These are phyloP conservation scores for Ailuropoda melanoleuca DNA, from an alignment of 2,113 vertebrate species.

Conservation along the genomic window DNA sequence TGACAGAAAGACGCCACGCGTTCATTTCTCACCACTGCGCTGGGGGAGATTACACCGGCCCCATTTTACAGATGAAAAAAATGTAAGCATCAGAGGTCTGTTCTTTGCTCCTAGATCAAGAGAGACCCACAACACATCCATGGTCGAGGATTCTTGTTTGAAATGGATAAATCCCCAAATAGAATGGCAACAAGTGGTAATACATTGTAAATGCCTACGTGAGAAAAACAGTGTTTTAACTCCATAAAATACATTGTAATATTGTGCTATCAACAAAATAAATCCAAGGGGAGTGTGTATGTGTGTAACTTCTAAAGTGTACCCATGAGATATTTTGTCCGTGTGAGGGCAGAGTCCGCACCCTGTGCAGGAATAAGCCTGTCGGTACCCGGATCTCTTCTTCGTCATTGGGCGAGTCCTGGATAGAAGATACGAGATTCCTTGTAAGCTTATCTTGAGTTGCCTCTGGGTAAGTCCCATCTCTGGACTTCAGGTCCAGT, in stretches of 20 bases:
- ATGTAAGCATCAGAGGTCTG: rapidly evolving
- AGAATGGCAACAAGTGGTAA: too few species aligned
- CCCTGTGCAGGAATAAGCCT: rapidly evolving
- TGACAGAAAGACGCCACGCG: rapidly evolving
- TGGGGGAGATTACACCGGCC: rapidly evolving
- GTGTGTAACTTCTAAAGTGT: not conserved
- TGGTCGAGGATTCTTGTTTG: not conserved
- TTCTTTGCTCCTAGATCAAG: not conserved
- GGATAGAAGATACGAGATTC: rapidly evolving
- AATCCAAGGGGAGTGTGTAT: not conserved
- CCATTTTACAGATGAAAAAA: too few species aligned
- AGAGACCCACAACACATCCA: rapidly evolving
- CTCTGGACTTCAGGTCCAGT: not conserved
- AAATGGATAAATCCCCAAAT: not conserved
- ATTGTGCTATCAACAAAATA: not conserved
- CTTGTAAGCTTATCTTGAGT: not conserved
- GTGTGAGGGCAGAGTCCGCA: not conserved
- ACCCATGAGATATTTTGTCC: rapidly evolving
- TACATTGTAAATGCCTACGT: rapidly evolving
- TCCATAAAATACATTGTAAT: not conserved
- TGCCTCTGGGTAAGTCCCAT: not conserved
- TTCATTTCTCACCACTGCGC: not conserved
- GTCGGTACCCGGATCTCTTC: rapidly evolving
- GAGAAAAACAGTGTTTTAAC: not conserved
- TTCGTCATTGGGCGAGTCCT: too few species aligned